A percentile compares a stretch with the other conserved stretches of the same genome.
phyloP scores from a whole-genome alignment of 2,113 vertebrate genomes.

The Rhabdornis inornatus region DNA sequence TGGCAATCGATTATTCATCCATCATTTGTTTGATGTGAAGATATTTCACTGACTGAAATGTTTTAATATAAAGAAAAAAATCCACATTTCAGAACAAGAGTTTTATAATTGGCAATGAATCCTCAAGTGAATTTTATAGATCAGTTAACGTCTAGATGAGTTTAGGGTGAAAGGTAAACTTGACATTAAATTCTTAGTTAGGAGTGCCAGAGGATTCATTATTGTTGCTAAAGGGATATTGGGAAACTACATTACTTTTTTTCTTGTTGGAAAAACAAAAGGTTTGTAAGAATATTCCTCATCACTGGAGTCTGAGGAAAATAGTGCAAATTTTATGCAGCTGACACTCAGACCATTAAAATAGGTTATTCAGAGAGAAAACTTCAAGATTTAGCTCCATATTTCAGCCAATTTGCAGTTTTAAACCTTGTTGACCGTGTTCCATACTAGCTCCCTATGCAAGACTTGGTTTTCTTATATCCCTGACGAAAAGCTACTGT shows the following conservation, averaged over 20 bases:
- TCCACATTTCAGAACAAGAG: slow-evolving; percentile 10
- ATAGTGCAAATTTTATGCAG: neutral
- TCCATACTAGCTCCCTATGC: neutral
- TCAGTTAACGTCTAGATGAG: slow-evolving; percentile 58
- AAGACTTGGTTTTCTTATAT: neutral
- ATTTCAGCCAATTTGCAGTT: slow-evolving; percentile 14
- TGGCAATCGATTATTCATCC: neutral
- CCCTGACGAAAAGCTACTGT: neutral
- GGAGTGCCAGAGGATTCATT: slow-evolving; percentile 62
- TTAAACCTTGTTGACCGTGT: neutral
- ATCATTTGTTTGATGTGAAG: neutral
- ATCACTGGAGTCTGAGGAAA: neutral
- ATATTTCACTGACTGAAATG: slow-evolving; percentile 28
- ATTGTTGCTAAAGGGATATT: neutral
- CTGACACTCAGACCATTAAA: slow-evolving; percentile 26
- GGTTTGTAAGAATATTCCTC: slow-evolving; percentile 7
- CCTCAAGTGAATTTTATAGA: slow-evolving; percentile 56
- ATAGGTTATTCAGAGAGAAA: neutral
- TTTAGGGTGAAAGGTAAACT: slow-evolving; percentile 59
- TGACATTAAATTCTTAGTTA: slow-evolving; percentile 65
- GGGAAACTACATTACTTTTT: neutral
- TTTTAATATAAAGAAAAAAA: slow-evolving; percentile 29
- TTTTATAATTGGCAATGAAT: slow-evolving; percentile 59
- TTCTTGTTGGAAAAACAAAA: slow-evolving; percentile 32
- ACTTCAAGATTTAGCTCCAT: neutral